Base-by-base conservation (phyloP, 2,888 invertebrate genomes). In the Eilema depressum region DNA sequence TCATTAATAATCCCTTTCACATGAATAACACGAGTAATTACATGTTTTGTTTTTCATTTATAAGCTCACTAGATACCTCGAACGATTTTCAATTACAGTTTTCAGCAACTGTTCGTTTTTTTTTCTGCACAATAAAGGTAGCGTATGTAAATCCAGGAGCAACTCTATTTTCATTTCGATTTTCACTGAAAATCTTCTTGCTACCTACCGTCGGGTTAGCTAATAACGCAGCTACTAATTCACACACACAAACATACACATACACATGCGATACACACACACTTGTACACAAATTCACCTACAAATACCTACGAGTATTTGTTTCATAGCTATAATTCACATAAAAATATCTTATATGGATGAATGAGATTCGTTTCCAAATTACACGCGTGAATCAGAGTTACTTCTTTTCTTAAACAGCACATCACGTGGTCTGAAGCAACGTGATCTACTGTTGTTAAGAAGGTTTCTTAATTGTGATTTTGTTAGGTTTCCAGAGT, bases 1-100 rank as follows among this genome's bases (percentile, higher is more conserved):
- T 69, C 78, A 80, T 80, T 78, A 80, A 80, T 79, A 73, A 80
- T 79, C 69, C 61, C 66, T 65, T 65, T 77, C 71, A 65, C 71
- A 68, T 77, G 71, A 62, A 73, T 71, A 74, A 69, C 69, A n/a
- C 23, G 11, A 67, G 66, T 68, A 56, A 53, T 59, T 66, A 59
- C 20, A 53, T 53, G n/a, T n/a, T 8, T 53, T 47, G 17, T 47
- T 41, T 47, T 47, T 47, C 20, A 47, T 47, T 53, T n/a, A n/a
- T n/a, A 53, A 53, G 53, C 17, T 47, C 20, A 20, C 17, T 14
- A 41, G n/a, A 17, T 3, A 41, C 2, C 20, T 20, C 20, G 20
- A 20, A 47, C 20, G 47, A 7, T 47, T 47, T 47, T 47, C 12
- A 37, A 37, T 37, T 37, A 37, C 33, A 37, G 33, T 37, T 37